Conservation (phyloP, 2,797 vertebrate genomes). For the Melopsittacus undulatus region DNA sequence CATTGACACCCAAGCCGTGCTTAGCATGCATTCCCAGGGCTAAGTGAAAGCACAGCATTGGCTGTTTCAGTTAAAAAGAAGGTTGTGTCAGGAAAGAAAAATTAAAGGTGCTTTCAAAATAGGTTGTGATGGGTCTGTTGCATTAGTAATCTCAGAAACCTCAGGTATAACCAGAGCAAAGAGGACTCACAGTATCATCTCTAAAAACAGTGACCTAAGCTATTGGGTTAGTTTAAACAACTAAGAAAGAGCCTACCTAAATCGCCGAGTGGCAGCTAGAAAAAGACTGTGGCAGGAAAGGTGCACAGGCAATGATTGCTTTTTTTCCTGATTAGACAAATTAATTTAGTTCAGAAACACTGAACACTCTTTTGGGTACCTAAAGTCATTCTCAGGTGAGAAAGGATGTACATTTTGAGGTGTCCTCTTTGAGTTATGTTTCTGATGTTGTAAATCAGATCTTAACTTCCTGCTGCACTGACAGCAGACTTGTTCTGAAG, state of each 20-base stretch:
- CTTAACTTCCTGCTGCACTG: accelerated
- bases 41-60: background rate
- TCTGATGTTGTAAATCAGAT: background rate
- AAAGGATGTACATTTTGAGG: background rate
- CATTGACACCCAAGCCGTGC: background rate
- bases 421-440: background rate
- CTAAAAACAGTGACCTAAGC: background rate
- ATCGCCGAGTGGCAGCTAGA: background rate
- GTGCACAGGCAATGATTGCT: background rate
- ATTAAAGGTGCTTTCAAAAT: background rate
- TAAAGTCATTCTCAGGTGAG: background rate
- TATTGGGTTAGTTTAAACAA: background rate
- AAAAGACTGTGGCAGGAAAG: background rate
- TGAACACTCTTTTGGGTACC: background rate
- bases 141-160: background rate
- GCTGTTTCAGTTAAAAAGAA: background rate
- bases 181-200: background rate
- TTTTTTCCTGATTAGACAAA: background rate
- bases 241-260: background rate
- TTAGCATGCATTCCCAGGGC: background rate
- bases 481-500: background rate
- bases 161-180: background rate
- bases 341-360: background rate
- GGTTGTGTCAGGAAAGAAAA: background rate
- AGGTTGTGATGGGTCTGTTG: background rate